These are phyloP conservation scores for Morpho achilles DNA, from an alignment of 2,888 invertebrate genomes.

Conservation along the genomic window DNA sequence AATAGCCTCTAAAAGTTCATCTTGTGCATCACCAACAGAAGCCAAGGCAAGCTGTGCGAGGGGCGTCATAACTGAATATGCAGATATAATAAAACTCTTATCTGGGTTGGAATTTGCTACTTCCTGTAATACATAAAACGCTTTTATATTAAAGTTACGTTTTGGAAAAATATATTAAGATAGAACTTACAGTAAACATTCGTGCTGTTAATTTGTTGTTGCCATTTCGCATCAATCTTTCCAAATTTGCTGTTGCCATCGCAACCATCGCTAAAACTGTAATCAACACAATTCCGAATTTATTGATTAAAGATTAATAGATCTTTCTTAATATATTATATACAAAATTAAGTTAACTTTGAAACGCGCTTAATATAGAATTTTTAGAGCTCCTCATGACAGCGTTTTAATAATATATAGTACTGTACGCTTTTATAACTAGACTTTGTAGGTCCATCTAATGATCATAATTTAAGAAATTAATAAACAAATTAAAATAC, in stretches of 20 bases:
- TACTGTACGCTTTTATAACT: no score
- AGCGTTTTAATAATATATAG: no score
- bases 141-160: neutral
- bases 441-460: no score
- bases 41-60: constrained; percentile 56
- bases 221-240: constrained; percentile 29
- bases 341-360: no score
- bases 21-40: constrained; percentile 52
- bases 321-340: no score
- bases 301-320: no score
- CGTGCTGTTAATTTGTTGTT: constrained; percentile 6
- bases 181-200: neutral
- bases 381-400: no score
- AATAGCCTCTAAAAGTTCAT: constrained; percentile 50
- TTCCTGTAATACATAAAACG: constrained; percentile 40
- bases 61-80: constrained; percentile 63
- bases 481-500: no score
- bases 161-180: constrained; percentile 11
- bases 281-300: neutral
- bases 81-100: constrained; percentile 61
- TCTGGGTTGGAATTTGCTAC: constrained; percentile 40
- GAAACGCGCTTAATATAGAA: no score
- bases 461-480: no score
- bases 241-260: constrained; percentile 35
- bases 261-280: constrained; percentile 35